These are phyloP conservation scores for Lithobates sylvaticus DNA, from an alignment of 2,797 vertebrate genomes.

Conservation along the genomic window DNA sequence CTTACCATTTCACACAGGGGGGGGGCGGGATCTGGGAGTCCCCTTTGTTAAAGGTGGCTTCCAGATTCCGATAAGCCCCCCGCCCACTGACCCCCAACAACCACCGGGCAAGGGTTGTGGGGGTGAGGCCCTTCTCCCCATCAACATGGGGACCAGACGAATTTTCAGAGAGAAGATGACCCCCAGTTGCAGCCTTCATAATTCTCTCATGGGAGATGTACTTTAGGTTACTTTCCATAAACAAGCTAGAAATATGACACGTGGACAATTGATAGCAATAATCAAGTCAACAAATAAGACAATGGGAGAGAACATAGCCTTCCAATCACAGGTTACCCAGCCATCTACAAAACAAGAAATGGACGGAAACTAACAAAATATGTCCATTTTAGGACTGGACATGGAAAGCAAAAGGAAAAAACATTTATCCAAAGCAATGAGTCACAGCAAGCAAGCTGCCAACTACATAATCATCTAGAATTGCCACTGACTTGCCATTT, in stretches of 20 bases:
- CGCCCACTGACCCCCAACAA: too few relatives aligned
- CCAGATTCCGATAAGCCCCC: too few relatives aligned
- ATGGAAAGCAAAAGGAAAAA: conserved; percentile 11
- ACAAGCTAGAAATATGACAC: background rate
- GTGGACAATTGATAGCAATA: background rate
- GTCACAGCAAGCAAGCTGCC: conserved; percentile 16
- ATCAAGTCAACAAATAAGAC: background rate
- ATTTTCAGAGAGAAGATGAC: too few relatives aligned
- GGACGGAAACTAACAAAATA: conserved; percentile 5
- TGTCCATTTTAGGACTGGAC: conserved; percentile 21
- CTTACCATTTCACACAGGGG: too few relatives aligned
- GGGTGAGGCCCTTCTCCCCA: too few relatives aligned
- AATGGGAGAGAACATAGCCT: background rate
- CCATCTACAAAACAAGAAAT: background rate
- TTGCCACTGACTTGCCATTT: conserved; percentile 45
- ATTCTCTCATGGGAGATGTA: too few relatives aligned
- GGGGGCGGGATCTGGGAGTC: too few relatives aligned
- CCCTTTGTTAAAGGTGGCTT: too few relatives aligned
- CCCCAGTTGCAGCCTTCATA: too few relatives aligned
- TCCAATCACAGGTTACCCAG: background rate
- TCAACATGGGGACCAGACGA: too few relatives aligned
- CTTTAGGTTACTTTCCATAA: background rate
- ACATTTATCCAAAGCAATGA: conserved; percentile 49
- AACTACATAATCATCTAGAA: conserved; percentile 36
- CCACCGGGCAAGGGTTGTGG: too few relatives aligned